Conservation (phyloP, 2,888 invertebrate species). For the Candidula unifasciata region DNA sequence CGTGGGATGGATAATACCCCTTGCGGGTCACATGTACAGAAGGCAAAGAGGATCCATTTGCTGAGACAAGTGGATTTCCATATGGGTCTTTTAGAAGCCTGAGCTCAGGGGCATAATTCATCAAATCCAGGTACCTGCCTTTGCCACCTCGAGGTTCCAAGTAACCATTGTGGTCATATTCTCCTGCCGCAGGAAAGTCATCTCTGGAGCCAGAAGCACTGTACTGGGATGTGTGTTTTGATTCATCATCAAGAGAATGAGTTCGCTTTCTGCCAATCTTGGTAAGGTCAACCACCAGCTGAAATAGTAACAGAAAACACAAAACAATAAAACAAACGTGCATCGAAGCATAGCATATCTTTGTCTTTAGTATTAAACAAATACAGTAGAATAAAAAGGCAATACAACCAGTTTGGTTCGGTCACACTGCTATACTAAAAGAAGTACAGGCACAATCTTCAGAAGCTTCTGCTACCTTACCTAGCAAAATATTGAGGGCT, state of each 20-base stretch:
- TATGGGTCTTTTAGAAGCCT: constrained; percentile 36
- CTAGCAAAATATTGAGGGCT: no score
- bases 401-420: no score
- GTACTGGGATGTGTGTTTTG: constrained; percentile 35
- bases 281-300: constrained; percentile 57
- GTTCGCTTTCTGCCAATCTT: constrained; percentile 55
- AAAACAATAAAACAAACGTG: background rate
- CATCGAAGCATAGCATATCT: background rate
- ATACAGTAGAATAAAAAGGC: no score
- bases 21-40: constrained; percentile 46
- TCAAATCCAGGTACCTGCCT: constrained; percentile 55
- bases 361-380: no score
- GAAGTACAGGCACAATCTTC: no score
- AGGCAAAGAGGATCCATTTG: constrained; percentile 32
- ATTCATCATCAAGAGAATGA: constrained; percentile 55
- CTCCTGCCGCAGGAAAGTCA: constrained; percentile 53
- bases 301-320: constrained; percentile 7
- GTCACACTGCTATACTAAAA: no score
- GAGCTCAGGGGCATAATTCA: constrained; percentile 58
- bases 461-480: no score
- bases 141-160: constrained; percentile 55
- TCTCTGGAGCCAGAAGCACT: constrained; percentile 3
- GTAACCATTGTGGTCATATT: constrained; percentile 58
- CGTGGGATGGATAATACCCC: constrained; percentile 46
- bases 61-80: constrained; percentile 40